These are phyloP conservation scores for Drosophila quinaria DNA, from an alignment of 2,888 invertebrate genomes.

Conservation along the genomic window DNA sequence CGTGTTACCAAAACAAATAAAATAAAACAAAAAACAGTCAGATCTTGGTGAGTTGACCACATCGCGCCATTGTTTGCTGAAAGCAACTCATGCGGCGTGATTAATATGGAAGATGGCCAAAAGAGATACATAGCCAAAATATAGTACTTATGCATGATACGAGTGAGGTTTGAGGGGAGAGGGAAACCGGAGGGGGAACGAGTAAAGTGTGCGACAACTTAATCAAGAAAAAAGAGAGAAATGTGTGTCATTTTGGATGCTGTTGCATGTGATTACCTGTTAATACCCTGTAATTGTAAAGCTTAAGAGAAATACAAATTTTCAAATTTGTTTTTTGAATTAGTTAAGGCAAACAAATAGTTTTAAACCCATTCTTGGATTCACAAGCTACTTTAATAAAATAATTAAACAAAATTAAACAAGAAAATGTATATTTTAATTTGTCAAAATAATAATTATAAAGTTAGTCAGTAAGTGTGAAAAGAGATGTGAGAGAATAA, in stretches of 20 bases:
- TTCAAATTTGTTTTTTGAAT: too few species aligned
- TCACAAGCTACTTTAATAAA: too few species aligned
- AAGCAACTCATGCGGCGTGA: constrained; percentile 77
- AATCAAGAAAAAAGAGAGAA: constrained; percentile 53
- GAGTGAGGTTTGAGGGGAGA: constrained; percentile 1
- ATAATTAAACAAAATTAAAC: too few species aligned
- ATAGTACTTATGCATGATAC: constrained; percentile 38
- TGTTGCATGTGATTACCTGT: neutral
- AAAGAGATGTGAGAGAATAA: too few species aligned
- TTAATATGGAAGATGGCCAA: constrained; percentile 80
- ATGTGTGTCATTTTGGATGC: constrained; percentile 1
- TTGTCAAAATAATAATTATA: too few species aligned
- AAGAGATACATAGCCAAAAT: constrained; percentile 50
- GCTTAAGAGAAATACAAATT: too few species aligned
- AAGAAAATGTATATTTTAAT: too few species aligned
- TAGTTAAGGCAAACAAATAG: too few species aligned
- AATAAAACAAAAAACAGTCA: constrained; percentile 14
- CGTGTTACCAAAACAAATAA: constrained; percentile 38
- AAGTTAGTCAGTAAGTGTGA: too few species aligned
- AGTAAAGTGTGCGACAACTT: constrained; percentile 60
- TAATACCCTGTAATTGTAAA: constrained; percentile 1
- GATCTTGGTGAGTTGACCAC: constrained; percentile 39
- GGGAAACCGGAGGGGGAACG: neutral
- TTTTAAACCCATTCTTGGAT: too few species aligned
- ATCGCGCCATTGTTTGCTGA: constrained; percentile 76